Conservation (phyloP, 2,113 vertebrate species). For the Equus przewalskii region DNA sequence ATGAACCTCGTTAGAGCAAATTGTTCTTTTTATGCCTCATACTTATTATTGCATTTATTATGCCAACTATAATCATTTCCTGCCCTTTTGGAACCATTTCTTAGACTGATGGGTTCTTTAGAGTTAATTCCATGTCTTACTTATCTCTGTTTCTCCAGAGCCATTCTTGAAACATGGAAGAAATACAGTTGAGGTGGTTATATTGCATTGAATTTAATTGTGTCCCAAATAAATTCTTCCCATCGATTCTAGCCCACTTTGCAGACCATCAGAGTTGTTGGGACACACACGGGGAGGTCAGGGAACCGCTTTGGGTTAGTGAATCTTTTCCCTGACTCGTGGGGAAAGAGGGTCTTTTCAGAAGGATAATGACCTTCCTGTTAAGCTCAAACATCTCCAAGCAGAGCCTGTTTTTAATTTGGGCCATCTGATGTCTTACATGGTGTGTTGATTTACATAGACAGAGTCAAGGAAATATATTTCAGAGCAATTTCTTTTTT, state of each 20-base stretch:
- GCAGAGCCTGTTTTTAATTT: background rate
- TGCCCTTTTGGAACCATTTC: background rate
- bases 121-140: background rate
- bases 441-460: background rate
- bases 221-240: background rate
- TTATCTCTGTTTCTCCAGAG: background rate
- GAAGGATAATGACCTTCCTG: background rate
- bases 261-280: background rate
- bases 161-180: slow-evolving; percentile 35
- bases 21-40: background rate
- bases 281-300: background rate
- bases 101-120: background rate
- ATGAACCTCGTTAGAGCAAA: background rate
- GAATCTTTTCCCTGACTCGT: background rate
- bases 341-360: background rate
- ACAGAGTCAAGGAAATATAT: background rate
- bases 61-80: background rate
- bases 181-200: background rate
- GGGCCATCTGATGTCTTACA: background rate
- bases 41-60: background rate
- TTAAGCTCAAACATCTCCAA: slow-evolving; percentile 17
- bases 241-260: background rate
- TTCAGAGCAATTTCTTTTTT: background rate
- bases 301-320: background rate
- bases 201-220: background rate